Conservation (phyloP, 1,140 invertebrate species). For the Aphis gossypii region DNA sequence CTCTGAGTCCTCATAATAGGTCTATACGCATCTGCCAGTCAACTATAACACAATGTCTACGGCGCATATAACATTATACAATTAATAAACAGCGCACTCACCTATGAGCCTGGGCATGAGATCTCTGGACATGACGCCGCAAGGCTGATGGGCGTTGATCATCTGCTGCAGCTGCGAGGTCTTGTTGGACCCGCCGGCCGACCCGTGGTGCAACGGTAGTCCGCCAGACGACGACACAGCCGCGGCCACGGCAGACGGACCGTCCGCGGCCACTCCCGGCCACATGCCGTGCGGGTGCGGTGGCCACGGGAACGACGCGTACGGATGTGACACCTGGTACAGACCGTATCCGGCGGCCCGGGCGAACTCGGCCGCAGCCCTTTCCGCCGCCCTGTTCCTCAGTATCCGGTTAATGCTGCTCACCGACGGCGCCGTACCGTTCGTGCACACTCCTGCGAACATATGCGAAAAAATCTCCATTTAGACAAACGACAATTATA, state of each 20-base stretch:
- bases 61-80: not conserved
- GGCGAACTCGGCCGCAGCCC: slow-evolving; percentile 92
- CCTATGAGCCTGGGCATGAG: slow-evolving; percentile 60
- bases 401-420: slow-evolving; percentile 93
- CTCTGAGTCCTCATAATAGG: not conserved
- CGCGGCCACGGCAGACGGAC: slow-evolving; percentile 64
- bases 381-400: slow-evolving; percentile 86
- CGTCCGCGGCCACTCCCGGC: slow-evolving; percentile 64
- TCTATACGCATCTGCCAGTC: not conserved
- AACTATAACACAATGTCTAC: not conserved
- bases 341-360: slow-evolving; percentile 87
- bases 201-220: not conserved
- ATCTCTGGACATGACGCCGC: slow-evolving; percentile 63
- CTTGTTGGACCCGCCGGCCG: slow-evolving; percentile 31
- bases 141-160: slow-evolving; percentile 35
- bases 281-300: slow-evolving; percentile 66
- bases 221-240: slow-evolving; percentile 62
- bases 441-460: slow-evolving; percentile 84
- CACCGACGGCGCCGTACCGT: slow-evolving; percentile 87
- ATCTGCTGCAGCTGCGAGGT: not conserved
- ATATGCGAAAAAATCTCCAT: slow-evolving; percentile 59
- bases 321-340: slow-evolving; percentile 72
- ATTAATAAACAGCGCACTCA: not conserved
- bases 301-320: slow-evolving; percentile 70
- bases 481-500: not conserved